These are phyloP conservation scores for Lithodes maja DNA, from an alignment of 2,888 invertebrate genomes.

Conservation along the genomic window DNA sequence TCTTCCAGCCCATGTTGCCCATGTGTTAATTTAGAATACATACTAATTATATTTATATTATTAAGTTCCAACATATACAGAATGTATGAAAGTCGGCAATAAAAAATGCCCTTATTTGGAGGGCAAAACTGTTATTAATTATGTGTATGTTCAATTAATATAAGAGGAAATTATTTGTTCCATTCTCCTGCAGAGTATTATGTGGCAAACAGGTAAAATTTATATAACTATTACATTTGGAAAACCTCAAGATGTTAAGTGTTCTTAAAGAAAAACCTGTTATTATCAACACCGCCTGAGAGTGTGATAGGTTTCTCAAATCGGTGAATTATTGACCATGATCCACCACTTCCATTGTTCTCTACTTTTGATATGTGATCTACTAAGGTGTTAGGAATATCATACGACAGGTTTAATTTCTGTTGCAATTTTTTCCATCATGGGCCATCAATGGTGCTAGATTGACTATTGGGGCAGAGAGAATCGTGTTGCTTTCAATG, in stretches of 20 bases:
- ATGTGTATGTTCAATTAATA: slow-evolving; percentile 5
- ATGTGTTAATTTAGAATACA: slow-evolving; percentile 25
- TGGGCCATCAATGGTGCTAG: slow-evolving; percentile 9
- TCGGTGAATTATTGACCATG: neutral
- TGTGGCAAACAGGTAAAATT: neutral
- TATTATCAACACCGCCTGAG: slow-evolving; percentile 8
- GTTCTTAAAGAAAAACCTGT: slow-evolving; percentile 9
- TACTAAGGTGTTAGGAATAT: neutral
- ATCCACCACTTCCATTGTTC: slow-evolving; percentile 13
- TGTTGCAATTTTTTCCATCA: slow-evolving; percentile 23
- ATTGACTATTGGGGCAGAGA: neutral
- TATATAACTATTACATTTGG: neutral
- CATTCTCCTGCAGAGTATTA: neutral
- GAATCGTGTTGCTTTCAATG: too few relatives aligned
- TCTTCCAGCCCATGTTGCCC: slow-evolving; percentile 24
- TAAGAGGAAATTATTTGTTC: neutral
- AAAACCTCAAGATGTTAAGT: slow-evolving; percentile 19
- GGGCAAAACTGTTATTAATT: neutral
- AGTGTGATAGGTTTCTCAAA: neutral
- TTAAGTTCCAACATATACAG: slow-evolving; percentile 13
- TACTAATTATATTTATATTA: slow-evolving; percentile 22
- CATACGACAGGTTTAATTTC: slow-evolving; percentile 19
- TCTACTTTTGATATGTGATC: slow-evolving; percentile 27
- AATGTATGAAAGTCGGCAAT: slow-evolving; percentile 17
- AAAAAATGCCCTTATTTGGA: neutral